A percentile compares a stretch with the other conserved stretches of the same genome.
Conservation (phyloP, 2,888 invertebrate genomes). For the Meta bourneti region DNA sequence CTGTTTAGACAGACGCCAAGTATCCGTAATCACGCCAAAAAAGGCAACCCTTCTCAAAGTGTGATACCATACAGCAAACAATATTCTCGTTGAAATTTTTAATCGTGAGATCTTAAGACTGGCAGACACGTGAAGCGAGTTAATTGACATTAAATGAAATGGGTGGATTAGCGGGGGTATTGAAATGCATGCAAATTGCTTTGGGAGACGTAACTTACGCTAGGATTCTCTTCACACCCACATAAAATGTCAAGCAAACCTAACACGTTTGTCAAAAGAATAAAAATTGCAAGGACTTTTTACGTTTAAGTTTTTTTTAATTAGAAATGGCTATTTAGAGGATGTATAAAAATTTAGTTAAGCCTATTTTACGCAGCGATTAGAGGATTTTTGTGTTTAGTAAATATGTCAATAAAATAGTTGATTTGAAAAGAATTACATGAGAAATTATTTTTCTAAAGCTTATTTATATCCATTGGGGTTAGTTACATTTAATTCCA, state of each 20-base stretch:
- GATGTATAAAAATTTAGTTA: too few relatives aligned
- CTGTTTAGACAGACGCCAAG: constrained; percentile 9
- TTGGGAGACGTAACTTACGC: constrained; percentile 4
- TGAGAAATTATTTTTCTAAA: too few relatives aligned
- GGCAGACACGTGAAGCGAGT: constrained; percentile 52
- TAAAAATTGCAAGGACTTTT: not conserved
- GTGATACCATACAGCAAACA: constrained; percentile 29
- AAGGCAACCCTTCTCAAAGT: not conserved
- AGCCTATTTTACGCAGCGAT: too few relatives aligned
- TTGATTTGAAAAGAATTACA: too few relatives aligned
- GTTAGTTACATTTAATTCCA: too few relatives aligned
- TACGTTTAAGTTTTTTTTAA: not conserved
- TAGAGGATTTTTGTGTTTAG: too few relatives aligned
- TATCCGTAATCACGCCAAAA: not conserved
- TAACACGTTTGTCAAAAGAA: not conserved
- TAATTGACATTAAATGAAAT: constrained; percentile 74
- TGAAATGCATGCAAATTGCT: constrained; percentile 67
- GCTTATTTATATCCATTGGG: too few relatives aligned
- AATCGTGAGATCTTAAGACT: constrained; percentile 43
- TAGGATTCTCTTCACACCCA: not conserved
- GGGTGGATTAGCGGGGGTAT: constrained; percentile 55
- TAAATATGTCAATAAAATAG: too few relatives aligned
- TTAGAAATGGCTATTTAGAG: not conserved
- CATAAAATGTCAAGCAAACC: constrained; percentile 26
- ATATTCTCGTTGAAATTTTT: constrained; percentile 47